phyloP scores from a whole-genome alignment of 2,797 vertebrate genomes.

The Tamandua tetradactyla region DNA sequence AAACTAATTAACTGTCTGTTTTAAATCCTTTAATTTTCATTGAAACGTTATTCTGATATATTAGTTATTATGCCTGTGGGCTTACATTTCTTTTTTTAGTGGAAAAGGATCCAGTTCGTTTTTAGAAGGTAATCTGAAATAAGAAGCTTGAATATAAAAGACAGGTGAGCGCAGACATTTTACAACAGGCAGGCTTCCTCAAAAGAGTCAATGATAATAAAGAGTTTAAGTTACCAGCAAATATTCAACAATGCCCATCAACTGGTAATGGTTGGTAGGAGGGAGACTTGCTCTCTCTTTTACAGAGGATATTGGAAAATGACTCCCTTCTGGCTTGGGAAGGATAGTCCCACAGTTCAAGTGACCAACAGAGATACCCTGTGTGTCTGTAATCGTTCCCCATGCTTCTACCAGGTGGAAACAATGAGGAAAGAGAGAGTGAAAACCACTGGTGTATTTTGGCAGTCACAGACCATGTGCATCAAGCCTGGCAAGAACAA shows the following conservation, averaged over 20 bases:
- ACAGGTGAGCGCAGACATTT: neutral
- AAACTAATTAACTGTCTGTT: neutral
- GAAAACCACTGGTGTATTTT: neutral
- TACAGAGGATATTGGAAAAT: neutral
- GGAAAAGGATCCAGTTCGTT: neutral
- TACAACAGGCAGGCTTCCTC: neutral
- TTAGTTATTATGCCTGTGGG: neutral
- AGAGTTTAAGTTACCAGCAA: neutral
- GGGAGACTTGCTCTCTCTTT: neutral
- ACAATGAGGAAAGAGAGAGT: neutral
- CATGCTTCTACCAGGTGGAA: neutral
- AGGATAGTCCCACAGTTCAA: neutral
- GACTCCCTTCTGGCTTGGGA: neutral
- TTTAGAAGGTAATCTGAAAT: conserved; percentile 20
- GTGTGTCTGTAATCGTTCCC: neutral
- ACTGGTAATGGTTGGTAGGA: neutral
- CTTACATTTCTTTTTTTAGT: neutral
- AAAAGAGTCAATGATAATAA: neutral
- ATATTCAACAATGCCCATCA: neutral
- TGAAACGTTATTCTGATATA: conserved; percentile 4
- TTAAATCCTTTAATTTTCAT: neutral
- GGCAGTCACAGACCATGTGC: neutral
- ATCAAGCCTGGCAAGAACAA: neutral
- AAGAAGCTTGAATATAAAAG: neutral
- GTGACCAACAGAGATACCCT: neutral